A percentile compares a stretch with the other conserved stretches of the same genome.
phyloP scores from a whole-genome alignment of 2,797 vertebrate species.

The Lycodopsis pacificus region DNA sequence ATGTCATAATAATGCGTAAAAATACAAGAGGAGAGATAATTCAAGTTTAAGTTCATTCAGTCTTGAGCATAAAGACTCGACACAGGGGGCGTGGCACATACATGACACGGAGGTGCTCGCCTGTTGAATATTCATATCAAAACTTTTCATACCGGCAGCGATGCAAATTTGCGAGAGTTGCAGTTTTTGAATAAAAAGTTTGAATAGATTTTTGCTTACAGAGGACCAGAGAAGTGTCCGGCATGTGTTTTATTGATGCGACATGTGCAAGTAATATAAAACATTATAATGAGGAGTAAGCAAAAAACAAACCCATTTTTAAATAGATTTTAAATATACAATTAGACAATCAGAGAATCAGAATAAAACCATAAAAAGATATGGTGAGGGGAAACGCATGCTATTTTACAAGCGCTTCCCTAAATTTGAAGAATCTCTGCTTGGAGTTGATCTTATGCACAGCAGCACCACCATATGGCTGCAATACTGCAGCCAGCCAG shows the following conservation, averaged over 20 bases:
- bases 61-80: not conserved
- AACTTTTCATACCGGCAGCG: not conserved
- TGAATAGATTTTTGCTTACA: not conserved
- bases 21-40: no score
- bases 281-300: not conserved
- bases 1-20: not conserved
- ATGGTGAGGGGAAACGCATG: not conserved
- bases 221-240: not conserved
- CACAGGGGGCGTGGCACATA: not conserved
- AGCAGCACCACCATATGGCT: constrained; percentile 62
- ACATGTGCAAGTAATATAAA: not conserved
- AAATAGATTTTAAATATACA: not conserved
- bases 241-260: not conserved
- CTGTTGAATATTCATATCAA: not conserved
- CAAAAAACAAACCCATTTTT: not conserved
- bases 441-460: constrained; percentile 39
- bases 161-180: not conserved
- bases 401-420: not conserved
- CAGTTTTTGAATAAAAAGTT: not conserved
- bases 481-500: constrained; percentile 18
- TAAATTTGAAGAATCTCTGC: constrained; percentile 7
- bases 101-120: not conserved
- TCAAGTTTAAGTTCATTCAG: not conserved
- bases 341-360: not conserved
- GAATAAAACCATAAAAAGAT: not conserved